Evolutionary conservation across 2,888 invertebrate genomes (phyloP), one percentile per base, ranked within the genome.

Genomic region (Hirtodrosophila alboralis): DNA sequence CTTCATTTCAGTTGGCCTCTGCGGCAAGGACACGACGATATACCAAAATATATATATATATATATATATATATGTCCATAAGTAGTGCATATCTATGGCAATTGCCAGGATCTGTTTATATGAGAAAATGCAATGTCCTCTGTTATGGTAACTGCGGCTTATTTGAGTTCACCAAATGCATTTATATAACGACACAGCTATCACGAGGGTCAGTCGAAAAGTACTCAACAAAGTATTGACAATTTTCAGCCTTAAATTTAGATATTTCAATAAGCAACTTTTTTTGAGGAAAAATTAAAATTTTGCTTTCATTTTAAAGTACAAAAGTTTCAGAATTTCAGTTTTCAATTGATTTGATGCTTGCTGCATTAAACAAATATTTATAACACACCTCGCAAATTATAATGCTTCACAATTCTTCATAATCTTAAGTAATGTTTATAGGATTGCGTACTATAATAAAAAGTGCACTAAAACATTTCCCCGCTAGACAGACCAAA

Each of bases 1-100:
- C 79, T 85, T 79, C 84, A 80, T 80, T 80, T 85, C 84, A 72
- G 83, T 83, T 79, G 85, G 85, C 68, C 83, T 83, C 69, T 75
- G 65, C 62, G 57, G 65, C 79, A 75, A 66, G 62, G 48, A 75
- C 64, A 64, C 64, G 57, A 57, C 41, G 60, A 53, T 60, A 57
- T 75, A 67, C 60, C 83, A 62, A 64, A 68, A 67, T 58, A 72
- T 52, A 66, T 43, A 54, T 45, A 44, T 3, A 27, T 31, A 37
- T 18, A 30, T n/a, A 67, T 58, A 72, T 52, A 66, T 43, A 54
- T 45, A 44, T 3, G 23, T 31, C 33, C 40, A 38, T 38, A 58
- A 23, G 51, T 44, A 12, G 13, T 18, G 34, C 12, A 57, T 58
- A 53, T 43, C 51, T 53, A 48, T 58, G 62, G 43, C 41, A 57